A percentile compares a stretch with the other conserved stretches of the same genome.
Conservation (phyloP, 2,888 invertebrate genomes). For the Drosophila quinaria region DNA sequence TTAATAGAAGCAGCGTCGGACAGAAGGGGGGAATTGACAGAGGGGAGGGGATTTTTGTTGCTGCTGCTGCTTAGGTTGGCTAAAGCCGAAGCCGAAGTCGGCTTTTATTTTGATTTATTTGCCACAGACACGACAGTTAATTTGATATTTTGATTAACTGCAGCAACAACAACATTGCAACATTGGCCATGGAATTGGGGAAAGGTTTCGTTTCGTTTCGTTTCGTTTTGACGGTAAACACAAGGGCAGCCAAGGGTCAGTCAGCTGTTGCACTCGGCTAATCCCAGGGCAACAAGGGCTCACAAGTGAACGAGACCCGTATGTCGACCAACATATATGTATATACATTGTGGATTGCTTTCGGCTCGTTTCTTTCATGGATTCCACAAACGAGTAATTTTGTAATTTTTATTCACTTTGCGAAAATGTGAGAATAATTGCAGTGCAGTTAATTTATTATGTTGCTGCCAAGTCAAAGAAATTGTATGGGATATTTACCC, state of each 20-base stretch:
- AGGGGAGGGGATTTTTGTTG: not conserved
- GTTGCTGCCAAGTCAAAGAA: slow-evolving; percentile 72
- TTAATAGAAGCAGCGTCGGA: not conserved
- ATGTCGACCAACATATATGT: not conserved
- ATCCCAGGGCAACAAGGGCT: slow-evolving; percentile 11
- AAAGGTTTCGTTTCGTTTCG: slow-evolving; percentile 1
- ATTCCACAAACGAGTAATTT: slow-evolving; percentile 60
- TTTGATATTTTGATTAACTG: slow-evolving; percentile 86
- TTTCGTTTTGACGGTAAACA: slow-evolving; percentile 2
- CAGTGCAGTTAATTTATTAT: slow-evolving; percentile 80
- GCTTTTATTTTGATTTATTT: slow-evolving; percentile 84
- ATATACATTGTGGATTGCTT: slow-evolving; percentile 12
- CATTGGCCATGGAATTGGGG: slow-evolving; percentile 25
- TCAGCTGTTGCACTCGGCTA: slow-evolving; percentile 24
- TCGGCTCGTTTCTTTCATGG: slow-evolving; percentile 30
- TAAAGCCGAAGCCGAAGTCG: slow-evolving; percentile 23
- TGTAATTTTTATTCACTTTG: slow-evolving; percentile 78
- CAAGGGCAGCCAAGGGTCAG: slow-evolving; percentile 28
- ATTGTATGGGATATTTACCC: slow-evolving; percentile 58
- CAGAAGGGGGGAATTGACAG: slow-evolving; percentile 1
- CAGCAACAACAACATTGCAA: slow-evolving; percentile 62
- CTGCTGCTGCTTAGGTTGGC: slow-evolving; percentile 33
- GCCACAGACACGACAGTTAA: slow-evolving; percentile 86
- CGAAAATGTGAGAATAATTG: slow-evolving; percentile 81
- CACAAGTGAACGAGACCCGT: slow-evolving; percentile 3